Conservation (phyloP, 2,113 vertebrate genomes). For the Thryonomys swinderianus region DNA sequence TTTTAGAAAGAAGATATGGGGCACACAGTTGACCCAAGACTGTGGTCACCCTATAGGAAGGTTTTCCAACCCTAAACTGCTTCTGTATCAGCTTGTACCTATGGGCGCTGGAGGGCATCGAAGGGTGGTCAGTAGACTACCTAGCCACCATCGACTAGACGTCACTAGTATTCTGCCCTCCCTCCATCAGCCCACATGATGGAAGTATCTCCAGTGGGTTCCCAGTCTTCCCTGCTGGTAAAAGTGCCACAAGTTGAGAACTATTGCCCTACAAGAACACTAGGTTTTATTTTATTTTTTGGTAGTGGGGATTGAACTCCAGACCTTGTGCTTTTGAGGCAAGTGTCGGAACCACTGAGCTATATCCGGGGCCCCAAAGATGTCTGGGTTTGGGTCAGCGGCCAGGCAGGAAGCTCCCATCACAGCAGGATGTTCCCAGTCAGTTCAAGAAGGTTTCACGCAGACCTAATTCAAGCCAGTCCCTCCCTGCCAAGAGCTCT, state of each 20-base stretch:
- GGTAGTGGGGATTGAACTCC: too few species aligned
- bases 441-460: background rate
- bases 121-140: background rate
- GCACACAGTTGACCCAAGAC: slow-evolving; percentile 13
- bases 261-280: background rate
- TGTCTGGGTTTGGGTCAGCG: background rate
- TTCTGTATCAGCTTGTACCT: background rate
- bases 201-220: background rate
- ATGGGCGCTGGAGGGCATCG: background rate
- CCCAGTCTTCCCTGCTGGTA: background rate
- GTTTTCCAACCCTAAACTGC: background rate
- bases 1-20: slow-evolving; percentile 1
- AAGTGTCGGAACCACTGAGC: too few species aligned
- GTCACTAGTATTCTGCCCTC: background rate
- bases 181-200: background rate
- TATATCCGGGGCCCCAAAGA: background rate
- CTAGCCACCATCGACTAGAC: background rate
- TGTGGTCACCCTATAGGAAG: background rate
- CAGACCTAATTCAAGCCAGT: slow-evolving; percentile 23
- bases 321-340: too few species aligned
- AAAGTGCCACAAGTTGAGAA: background rate
- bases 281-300: too few species aligned
- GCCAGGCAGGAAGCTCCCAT: background rate
- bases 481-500: slow-evolving; percentile 14
- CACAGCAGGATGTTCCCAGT: background rate